Percentiles rank a stretch among this genome's conserved stretches.
Evolutionary conservation across 2,113 vertebrate species (phyloP).

Genomic region (Natator depressus): DNA sequence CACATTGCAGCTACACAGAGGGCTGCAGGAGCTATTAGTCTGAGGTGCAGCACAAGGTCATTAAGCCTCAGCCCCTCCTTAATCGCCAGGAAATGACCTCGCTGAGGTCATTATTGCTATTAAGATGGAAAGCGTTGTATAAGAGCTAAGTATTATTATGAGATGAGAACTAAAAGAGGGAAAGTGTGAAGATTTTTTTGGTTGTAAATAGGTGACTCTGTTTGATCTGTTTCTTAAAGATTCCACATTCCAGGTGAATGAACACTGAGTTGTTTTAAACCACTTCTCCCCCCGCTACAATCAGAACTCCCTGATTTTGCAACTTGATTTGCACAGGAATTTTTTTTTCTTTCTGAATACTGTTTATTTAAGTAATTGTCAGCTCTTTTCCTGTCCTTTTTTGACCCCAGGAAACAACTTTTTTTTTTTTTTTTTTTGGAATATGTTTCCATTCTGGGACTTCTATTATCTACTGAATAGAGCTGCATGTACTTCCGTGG

Average conservation of each 20-base stretch:
- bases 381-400: slow-evolving; percentile 76
- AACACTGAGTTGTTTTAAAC: slow-evolving; percentile 12
- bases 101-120: neutral
- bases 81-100: slow-evolving; percentile 41
- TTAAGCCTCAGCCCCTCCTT: slow-evolving; percentile 47
- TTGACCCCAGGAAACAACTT: slow-evolving; percentile 76
- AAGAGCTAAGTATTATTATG: neutral
- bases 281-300: neutral
- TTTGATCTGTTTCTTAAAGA: slow-evolving; percentile 35
- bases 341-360: slow-evolving; percentile 20
- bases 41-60: slow-evolving; percentile 9
- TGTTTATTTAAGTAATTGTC: slow-evolving; percentile 70
- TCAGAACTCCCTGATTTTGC: neutral
- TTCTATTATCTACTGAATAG: slow-evolving; percentile 59
- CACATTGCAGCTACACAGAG: too few relatives aligned
- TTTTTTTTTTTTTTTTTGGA: slow-evolving; percentile 41
- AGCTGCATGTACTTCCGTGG: slow-evolving; percentile 50
- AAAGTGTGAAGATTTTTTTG: neutral
- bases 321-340: neutral
- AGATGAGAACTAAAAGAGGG: accelerated
- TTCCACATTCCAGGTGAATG: slow-evolving; percentile 2
- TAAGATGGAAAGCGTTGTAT: neutral
- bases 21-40: neutral
- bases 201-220: neutral
- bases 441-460: slow-evolving; percentile 73